Conservation (phyloP, 2,888 invertebrate species). For the Dyspetes luteomarginatus region DNA sequence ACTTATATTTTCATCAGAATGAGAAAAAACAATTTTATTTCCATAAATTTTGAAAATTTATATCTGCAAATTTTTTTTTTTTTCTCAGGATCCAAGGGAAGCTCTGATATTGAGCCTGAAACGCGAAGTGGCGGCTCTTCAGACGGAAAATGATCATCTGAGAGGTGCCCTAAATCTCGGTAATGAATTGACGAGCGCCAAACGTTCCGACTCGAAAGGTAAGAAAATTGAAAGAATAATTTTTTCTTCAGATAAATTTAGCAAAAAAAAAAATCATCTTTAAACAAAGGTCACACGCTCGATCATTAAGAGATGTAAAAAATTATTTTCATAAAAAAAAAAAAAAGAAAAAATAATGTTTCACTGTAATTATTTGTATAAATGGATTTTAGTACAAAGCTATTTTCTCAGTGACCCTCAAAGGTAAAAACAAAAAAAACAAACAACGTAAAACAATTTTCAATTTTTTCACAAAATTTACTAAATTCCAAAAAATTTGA, state of each 20-base stretch:
- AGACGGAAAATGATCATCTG: conserved; percentile 95
- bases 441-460: no score
- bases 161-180: conserved; percentile 89
- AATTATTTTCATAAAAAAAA: no score
- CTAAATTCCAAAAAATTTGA: no score
- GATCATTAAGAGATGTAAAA: no score
- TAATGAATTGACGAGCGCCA: conserved; percentile 83
- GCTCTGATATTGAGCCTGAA: conserved; percentile 95
- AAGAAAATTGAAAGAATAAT: background rate
- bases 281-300: no score
- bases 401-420: no score
- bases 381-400: no score
- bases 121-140: conserved; percentile 92
- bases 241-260: background rate
- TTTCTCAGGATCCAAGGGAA: conserved; percentile 93
- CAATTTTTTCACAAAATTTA: no score
- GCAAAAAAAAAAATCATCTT: background rate
- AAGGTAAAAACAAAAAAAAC: no score
- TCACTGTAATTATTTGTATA: background rate
- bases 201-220: conserved; percentile 73
- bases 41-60: no score
- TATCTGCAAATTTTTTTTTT: background rate
- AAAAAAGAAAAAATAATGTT: no score
- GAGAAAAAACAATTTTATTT: background rate
- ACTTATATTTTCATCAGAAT: background rate